Evolutionary conservation across 2,113 vertebrate species (phyloP).

Genomic region (Leptosomus discolor): DNA sequence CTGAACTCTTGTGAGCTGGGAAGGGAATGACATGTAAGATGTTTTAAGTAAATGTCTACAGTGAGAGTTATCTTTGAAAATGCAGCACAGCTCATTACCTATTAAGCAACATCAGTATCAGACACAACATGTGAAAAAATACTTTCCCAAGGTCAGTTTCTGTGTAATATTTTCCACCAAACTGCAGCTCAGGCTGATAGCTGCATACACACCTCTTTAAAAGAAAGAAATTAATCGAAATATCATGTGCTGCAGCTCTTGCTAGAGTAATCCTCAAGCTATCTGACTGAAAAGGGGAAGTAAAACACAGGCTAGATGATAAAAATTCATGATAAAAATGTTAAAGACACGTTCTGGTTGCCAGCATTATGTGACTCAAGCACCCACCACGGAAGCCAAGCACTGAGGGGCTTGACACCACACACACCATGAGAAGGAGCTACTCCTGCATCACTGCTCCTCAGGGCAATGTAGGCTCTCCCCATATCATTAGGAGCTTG

Average conservation of each 20-base stretch:
- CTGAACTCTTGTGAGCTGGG: neutral
- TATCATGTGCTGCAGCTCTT: neutral
- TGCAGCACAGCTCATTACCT: constrained; percentile 3
- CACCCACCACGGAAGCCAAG: accelerated
- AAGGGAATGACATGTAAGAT: neutral
- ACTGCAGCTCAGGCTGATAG: neutral
- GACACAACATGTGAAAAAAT: neutral
- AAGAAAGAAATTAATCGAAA: constrained; percentile 21
- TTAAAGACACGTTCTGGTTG: neutral
- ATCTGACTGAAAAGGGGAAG: neutral
- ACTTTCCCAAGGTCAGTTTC: neutral
- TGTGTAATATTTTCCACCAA: neutral
- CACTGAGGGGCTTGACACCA: accelerated
- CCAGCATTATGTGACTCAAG: accelerated
- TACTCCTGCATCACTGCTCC: neutral
- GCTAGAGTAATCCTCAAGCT: constrained; percentile 20
- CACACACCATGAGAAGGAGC: neutral
- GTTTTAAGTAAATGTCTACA: neutral
- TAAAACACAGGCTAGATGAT: neutral
- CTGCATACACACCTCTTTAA: neutral
- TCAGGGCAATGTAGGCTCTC: accelerated
- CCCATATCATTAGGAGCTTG: accelerated
- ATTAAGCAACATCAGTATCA: neutral
- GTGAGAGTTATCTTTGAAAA: neutral
- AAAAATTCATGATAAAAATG: neutral